phyloP scores from a whole-genome alignment of 2,888 invertebrate genomes.

The Harpalus rufipes region DNA sequence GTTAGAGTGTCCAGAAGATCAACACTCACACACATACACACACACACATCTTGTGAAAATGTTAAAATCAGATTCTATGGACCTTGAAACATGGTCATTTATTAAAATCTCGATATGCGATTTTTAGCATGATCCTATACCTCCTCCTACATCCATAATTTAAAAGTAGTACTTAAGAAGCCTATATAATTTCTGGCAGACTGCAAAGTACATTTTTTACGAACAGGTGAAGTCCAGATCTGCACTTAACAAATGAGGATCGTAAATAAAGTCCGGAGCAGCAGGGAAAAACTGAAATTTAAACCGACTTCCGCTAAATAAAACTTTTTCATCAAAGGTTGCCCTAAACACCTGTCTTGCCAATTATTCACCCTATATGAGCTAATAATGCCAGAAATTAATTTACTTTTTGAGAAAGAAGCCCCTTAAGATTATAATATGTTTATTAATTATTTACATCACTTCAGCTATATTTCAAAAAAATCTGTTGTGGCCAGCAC shows the following conservation, averaged over 20 bases:
- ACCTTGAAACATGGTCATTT: too few relatives aligned
- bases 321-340: constrained; percentile 6
- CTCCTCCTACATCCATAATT: background rate
- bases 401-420: constrained; percentile 25
- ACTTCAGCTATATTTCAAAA: too few relatives aligned
- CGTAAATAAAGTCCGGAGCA: constrained; percentile 26
- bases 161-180: background rate
- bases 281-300: constrained; percentile 34
- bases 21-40: too few relatives aligned
- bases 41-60: too few relatives aligned
- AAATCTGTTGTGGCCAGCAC: too few relatives aligned
- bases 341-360: constrained; percentile 3
- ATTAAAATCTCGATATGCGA: too few relatives aligned
- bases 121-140: too few relatives aligned
- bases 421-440: background rate
- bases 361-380: constrained; percentile 14
- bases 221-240: constrained; percentile 45
- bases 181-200: background rate
- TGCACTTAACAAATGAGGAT: constrained; percentile 38
- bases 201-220: background rate
- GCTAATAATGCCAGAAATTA: background rate
- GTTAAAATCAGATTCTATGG: too few relatives aligned
- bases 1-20: too few relatives aligned
- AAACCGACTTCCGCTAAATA: constrained; percentile 13
- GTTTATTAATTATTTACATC: too few relatives aligned